Evolutionary conservation across 2,888 invertebrate species (phyloP), one percentile per base, ranked within the genome.

Genomic region (Caradrina kadenii): DNA sequence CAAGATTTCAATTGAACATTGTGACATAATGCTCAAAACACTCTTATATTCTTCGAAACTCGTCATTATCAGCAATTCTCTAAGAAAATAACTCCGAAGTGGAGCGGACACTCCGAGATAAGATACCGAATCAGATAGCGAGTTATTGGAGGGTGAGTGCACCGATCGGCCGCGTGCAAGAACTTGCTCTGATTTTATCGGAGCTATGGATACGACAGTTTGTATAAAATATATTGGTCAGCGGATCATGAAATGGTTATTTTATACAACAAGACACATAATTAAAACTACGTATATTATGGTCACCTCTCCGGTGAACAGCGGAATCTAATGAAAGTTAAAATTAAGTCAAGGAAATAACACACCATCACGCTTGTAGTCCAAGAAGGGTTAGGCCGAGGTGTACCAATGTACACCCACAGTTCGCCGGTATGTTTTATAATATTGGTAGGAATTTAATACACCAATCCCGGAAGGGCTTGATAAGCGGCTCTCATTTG

Each of bases 121-220:
- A 73, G 72, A 73, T 73, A 73, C 42, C 49, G 49, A 73, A 77
- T 77, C 72, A 59, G 77, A 77, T 73, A 60, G 49, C 6, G 49
- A 15, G 13, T 26, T 69, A 59, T 77, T 45, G 52, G 56, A 42
- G 52, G 76, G 76, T 48, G 49, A 19, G 22, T 31, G 77, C 17
- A 42, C 53, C 49, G 8, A 35, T 77, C 59, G 39, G 6, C 48
- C 69, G 69, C 21, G 0, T 10, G 15, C 19, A 3, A 10, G 39
- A 1, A 21, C 0, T 10, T 53, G 2, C n/a, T 42, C 1, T 13
- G 19, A 39, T 66, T 56, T 45, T 67, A 76, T 76, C 49, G 8
- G 5, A 0, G 4, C 11, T n/a, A 0, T 11, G 52, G 5, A 39
- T 8, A 22, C 13, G 52, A 60, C 42, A 45, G n/a, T 10, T 8